phyloP scores from a whole-genome alignment of 30 jellyfish, hydroid and myxozoan species.

The Chironex yamaguchii region DNA sequence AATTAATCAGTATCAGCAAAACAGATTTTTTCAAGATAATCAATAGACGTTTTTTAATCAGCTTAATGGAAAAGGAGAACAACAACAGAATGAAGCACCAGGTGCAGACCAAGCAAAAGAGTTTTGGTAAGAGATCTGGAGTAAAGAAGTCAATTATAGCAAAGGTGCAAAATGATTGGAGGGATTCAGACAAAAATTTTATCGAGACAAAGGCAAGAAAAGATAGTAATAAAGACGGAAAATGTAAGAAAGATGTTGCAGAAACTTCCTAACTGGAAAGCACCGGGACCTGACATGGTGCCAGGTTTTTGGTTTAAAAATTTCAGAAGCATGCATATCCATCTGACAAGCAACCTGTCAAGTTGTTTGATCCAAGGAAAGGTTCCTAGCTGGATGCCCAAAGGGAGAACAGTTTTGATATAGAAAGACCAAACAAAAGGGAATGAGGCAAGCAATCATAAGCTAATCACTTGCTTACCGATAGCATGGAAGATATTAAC shows the following conservation, averaged over 20 bases:
- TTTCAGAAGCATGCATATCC: slow-evolving; percentile 54
- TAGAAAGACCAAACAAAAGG: neutral
- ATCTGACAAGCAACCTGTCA: no score
- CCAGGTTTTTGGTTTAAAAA: slow-evolving; percentile 31
- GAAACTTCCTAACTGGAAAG: slow-evolving; percentile 34
- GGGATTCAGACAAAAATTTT: neutral
- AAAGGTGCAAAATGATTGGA: slow-evolving; percentile 24
- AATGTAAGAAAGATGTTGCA: slow-evolving; percentile 7
- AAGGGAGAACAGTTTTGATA: slow-evolving; percentile 41
- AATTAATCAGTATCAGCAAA: slow-evolving; percentile 22
- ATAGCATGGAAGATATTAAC: no score
- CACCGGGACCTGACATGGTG: slow-evolving; percentile 39
- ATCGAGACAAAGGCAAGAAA: slow-evolving; percentile 10
- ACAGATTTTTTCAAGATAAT: neutral
- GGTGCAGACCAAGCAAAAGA: slow-evolving; percentile 30
- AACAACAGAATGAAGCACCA: slow-evolving; percentile 9
- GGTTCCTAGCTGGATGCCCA: slow-evolving; percentile 24
- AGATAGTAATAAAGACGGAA: slow-evolving; percentile 11
- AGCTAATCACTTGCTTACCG: no score
- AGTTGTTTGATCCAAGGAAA: slow-evolving; percentile 14
- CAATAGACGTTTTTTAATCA: slow-evolving; percentile 6
- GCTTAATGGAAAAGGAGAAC: neutral
- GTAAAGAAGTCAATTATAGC: slow-evolving; percentile 9
- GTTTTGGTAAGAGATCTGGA: slow-evolving; percentile 39
- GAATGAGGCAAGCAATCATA: no score